Base-by-base conservation (phyloP, 1,140 invertebrate species). In the Ylistrum balloti region DNA sequence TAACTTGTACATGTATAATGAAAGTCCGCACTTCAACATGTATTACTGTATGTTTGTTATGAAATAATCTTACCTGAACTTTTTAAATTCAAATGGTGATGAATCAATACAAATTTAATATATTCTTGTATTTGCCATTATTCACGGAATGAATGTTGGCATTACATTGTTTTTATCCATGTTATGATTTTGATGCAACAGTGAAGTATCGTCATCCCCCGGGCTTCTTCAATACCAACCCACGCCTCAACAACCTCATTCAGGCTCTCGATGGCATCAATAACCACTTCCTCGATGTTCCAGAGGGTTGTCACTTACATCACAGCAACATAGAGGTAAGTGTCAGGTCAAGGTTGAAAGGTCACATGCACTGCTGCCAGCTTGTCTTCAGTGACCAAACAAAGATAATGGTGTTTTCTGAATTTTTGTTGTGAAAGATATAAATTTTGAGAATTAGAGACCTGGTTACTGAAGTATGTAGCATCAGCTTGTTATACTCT, bases 231-330 rank as follows among this genome's bases (percentile, higher is more conserved):
- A 95, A 94, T 87, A 92, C 95, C 13, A 95, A 95, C 92, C 93
- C 94, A 0, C 93, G 95, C 33, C 93, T 96, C 32, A 95, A 90
- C 91, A 93, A 94, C 33, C 85, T 96, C 86, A 93, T 95, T 33
- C 95, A 96, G 91, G 94, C 95, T 11, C 88, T 96, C 33, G 96
- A 96, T 87, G 92, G 93, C 33, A 91, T 96, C 33, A 92, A 92
- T 38, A 92, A 93, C 33, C 93, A 95, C 85, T 92, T 93, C 88
- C 92, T 96, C 35, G 96, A 96, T 86, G 92, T 93, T 3, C 94
- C 96, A 20, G 96, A 96, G 88, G 96, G 93, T 15, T 96, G 95
- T 85, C 95, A 96, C 89, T 89, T 96, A n/a, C 95, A 96, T 88
- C 94, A 74, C 28, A 74, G 56, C 56, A 74, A 74, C 56, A 74